Conservation (phyloP, 1,140 invertebrate genomes). For the Musca vetustissima region DNA sequence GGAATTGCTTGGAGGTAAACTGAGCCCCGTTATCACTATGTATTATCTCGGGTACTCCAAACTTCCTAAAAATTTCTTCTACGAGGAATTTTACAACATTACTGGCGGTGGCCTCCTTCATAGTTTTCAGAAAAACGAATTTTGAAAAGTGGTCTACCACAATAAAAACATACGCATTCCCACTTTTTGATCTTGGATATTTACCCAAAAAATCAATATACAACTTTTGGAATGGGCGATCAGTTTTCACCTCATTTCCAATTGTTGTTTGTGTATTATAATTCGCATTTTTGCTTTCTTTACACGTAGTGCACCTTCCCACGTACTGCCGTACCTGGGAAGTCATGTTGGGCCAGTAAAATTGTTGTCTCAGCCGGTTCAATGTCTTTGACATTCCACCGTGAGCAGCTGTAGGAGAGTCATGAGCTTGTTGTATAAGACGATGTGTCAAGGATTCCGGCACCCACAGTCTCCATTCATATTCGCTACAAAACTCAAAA, state of each 20-base stretch:
- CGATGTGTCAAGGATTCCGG: background rate
- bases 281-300: background rate
- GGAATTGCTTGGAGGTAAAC: background rate
- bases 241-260: background rate
- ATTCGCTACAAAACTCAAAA: background rate
- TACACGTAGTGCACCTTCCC: background rate
- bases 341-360: conserved; percentile 3
- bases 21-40: conserved; percentile 5
- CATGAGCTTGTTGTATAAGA: background rate
- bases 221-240: conserved; percentile 13
- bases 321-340: conserved; percentile 3
- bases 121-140: background rate
- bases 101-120: background rate
- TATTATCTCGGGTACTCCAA: background rate
- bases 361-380: background rate
- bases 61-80: background rate
- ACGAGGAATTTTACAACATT: background rate
- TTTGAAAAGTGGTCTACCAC: background rate
- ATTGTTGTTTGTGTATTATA: background rate
- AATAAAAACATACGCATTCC: background rate
- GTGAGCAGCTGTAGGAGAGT: background rate
- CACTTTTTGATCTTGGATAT: background rate
- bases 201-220: conserved; percentile 10
- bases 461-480: background rate
- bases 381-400: conserved; percentile 1